phyloP scores from a whole-genome alignment of 1,140 invertebrate species.

The Drosophila dunni region DNA sequence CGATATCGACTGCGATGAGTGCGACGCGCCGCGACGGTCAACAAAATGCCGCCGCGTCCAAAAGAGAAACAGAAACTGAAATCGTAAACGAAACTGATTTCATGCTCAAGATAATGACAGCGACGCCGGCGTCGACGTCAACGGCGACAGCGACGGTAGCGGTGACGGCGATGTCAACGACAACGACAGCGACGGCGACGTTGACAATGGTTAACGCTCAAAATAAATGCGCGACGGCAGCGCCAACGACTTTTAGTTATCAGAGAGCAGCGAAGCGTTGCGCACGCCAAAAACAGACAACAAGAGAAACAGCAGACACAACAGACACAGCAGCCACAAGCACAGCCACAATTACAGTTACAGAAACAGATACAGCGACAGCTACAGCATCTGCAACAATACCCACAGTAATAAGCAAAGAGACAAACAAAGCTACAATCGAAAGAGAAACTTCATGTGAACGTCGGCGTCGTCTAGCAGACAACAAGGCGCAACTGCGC shows the following conservation, averaged over 20 bases:
- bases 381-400: no score
- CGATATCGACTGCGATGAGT: conserved; percentile 48
- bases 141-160: conserved; percentile 17
- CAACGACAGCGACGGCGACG: conserved; percentile 26
- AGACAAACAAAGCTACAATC: conserved; percentile 21
- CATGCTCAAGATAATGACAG: conserved; percentile 72
- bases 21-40: conserved; percentile 64
- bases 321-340: conserved; percentile 8
- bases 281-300: conserved; percentile 46
- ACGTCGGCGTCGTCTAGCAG: conserved; percentile 43
- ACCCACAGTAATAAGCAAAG: background rate
- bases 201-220: conserved; percentile 72
- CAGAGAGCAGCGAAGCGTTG: conserved; percentile 74
- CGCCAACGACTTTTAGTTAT: conserved; percentile 79
- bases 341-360: conserved; percentile 8
- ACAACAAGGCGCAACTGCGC: conserved; percentile 67
- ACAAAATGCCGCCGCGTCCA: conserved; percentile 52
- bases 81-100: conserved; percentile 49
- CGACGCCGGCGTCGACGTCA: conserved; percentile 41
- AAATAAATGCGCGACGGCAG: conserved; percentile 78
- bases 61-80: conserved; percentile 20
- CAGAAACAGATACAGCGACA: background rate
- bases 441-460: conserved; percentile 47
- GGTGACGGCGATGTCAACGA: conserved; percentile 1
- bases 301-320: conserved; percentile 19